These are phyloP conservation scores for Choloepus hoffmanni DNA, from an alignment of 2,113 vertebrate species.

Conservation along the genomic window DNA sequence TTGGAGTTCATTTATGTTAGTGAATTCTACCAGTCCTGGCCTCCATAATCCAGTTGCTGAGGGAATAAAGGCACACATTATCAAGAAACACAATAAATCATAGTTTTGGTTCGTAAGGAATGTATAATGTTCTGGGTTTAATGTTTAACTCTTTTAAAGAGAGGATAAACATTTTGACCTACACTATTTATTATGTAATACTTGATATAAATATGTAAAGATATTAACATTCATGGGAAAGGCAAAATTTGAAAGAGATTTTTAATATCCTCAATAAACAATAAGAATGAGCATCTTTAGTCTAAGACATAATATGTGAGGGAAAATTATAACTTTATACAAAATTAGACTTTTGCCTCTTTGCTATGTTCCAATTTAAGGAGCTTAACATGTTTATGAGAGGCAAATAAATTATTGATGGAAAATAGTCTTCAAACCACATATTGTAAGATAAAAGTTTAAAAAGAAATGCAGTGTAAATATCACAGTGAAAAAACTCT, in stretches of 20 bases:
- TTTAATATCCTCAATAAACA: conserved; percentile 38
- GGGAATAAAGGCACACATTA: not conserved
- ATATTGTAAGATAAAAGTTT: conserved; percentile 26
- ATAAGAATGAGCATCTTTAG: not conserved
- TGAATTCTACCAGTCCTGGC: not conserved
- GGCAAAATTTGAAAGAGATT: not conserved
- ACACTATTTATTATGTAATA: not conserved
- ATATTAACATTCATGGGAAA: not conserved
- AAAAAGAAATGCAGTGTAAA: not conserved
- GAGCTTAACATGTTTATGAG: not conserved
- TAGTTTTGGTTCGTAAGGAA: conserved; percentile 3
- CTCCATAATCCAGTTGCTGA: not conserved
- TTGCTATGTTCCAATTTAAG: not conserved
- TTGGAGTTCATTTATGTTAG: not conserved
- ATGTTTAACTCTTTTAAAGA: not conserved
- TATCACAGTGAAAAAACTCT: not conserved
- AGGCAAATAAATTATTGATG: not conserved
- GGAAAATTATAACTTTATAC: not conserved
- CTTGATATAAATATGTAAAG: not conserved
- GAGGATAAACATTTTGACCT: not conserved
- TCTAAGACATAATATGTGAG: not conserved
- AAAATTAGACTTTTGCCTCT: not conserved
- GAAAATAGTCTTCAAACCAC: not conserved
- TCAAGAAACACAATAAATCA: conserved; percentile 33
- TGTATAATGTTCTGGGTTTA: conserved; percentile 57